Evolutionary conservation across 2,113 vertebrate species (phyloP).

Genomic region (Dasyornis broadbenti): DNA sequence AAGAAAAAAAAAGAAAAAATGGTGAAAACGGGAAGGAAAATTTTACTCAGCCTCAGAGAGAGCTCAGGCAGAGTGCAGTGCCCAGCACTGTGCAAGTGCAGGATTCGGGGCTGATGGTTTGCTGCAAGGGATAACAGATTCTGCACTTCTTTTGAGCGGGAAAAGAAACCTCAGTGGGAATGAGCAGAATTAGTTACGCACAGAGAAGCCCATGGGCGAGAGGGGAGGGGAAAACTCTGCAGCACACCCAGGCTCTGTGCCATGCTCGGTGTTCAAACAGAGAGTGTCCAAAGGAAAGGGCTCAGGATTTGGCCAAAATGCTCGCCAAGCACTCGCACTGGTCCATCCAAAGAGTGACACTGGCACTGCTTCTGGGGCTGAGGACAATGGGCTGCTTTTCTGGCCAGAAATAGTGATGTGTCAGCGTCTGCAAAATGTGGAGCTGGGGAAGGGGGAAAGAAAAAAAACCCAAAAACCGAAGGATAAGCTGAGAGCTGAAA

Average conservation of each 20-base stretch:
- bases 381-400: slow-evolving; percentile 58
- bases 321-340: slow-evolving; percentile 44
- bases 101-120: not conserved
- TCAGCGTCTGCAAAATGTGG: slow-evolving; percentile 55
- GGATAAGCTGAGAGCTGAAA: slow-evolving; percentile 2
- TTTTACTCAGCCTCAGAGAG: not conserved
- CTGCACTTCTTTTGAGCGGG: not conserved
- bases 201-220: not conserved
- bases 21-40: not conserved
- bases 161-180: not conserved
- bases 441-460: not conserved
- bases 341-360: slow-evolving; percentile 32
- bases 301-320: slow-evolving; percentile 26
- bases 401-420: slow-evolving; percentile 61
- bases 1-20: not conserved
- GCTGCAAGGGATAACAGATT: not conserved
- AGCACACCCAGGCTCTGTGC: not conserved
- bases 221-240: not conserved
- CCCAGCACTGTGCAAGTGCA: not conserved
- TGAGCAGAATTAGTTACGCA: slow-evolving; percentile 31
- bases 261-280: slow-evolving; percentile 22
- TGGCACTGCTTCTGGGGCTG: slow-evolving; percentile 38
- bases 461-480: not conserved
- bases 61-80: not conserved
- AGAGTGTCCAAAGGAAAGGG: not conserved